Conservation (phyloP, 2,797 vertebrate species). For the Phrynocephalus guinanensis region DNA sequence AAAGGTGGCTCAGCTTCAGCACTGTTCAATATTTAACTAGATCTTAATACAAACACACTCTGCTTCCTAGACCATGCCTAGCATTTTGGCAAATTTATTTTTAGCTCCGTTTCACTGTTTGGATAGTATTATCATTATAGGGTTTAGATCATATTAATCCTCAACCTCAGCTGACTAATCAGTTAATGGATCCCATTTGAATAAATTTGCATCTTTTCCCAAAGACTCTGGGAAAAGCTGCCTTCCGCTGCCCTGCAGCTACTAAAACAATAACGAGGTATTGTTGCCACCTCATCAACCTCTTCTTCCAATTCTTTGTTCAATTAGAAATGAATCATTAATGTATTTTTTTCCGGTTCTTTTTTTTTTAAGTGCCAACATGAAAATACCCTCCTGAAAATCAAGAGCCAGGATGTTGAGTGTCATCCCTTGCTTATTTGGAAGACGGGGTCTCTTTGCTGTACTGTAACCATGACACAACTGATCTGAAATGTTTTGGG, state of each 20-base stretch:
- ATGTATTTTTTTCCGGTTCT: no score
- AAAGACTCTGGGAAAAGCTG: neutral
- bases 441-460: neutral
- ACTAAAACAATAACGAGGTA: neutral
- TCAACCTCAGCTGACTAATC: neutral
- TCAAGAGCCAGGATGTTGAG: neutral
- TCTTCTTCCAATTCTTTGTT: no score
- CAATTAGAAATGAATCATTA: no score
- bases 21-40: neutral
- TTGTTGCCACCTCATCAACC: neutral
- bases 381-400: neutral
- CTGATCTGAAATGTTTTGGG: no score
- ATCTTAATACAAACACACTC: neutral
- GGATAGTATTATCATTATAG: neutral
- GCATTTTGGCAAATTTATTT: neutral
- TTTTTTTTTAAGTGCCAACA: no score
- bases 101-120: neutral
- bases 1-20: neutral
- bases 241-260: neutral
- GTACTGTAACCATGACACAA: no score
- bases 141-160: neutral
- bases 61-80: neutral
- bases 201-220: neutral
- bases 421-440: neutral
- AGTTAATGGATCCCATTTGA: neutral